These are phyloP conservation scores for Mercenaria mercenaria DNA, from an alignment of 1,140 invertebrate species.

Conservation along the genomic window DNA sequence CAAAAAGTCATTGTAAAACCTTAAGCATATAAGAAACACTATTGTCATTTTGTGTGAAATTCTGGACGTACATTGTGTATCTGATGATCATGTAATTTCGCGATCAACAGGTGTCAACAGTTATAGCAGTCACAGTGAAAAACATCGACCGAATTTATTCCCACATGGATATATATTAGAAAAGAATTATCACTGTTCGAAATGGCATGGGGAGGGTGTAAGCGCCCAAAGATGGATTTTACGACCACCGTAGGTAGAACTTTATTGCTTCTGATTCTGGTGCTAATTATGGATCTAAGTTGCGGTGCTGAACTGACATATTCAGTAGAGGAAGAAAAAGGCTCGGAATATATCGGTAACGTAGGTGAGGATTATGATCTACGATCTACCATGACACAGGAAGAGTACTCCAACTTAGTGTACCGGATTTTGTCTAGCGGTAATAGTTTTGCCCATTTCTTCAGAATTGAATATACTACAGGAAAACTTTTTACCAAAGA, in stretches of 20 bases:
- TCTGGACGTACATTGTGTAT: neutral
- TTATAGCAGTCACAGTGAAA: neutral
- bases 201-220: neutral
- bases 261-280: neutral
- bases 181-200: neutral
- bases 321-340: constrained; percentile 26
- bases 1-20: neutral
- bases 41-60: neutral
- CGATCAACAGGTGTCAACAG: constrained; percentile 8
- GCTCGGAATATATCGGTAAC: constrained; percentile 69
- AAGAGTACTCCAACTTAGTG: constrained; percentile 65
- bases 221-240: neutral
- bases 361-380: constrained; percentile 71
- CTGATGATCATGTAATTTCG: neutral
- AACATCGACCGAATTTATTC: neutral
- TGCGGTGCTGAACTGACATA: constrained; percentile 43
- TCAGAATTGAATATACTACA: constrained; percentile 65
- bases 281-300: neutral
- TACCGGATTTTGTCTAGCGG: constrained; percentile 67
- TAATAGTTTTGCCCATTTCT: constrained; percentile 66
- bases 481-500: constrained; percentile 69
- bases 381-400: constrained; percentile 16
- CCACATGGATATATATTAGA: constrained; percentile 15
- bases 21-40: neutral
- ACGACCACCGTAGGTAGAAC: neutral